Evolutionary conservation across 2,888 invertebrate species (phyloP).

Genomic region (Acronicta aceris): DNA sequence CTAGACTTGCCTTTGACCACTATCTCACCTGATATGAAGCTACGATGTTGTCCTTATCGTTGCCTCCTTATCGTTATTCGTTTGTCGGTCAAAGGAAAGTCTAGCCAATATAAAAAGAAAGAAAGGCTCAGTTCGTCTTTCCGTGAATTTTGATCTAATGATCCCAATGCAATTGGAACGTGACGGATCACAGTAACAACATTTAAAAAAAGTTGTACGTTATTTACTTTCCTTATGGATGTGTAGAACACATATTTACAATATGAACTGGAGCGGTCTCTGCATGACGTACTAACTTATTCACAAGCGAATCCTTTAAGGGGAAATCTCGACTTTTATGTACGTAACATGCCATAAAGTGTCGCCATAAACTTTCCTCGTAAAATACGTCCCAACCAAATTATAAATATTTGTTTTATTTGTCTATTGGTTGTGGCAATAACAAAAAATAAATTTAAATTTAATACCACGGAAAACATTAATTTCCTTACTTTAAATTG

Average conservation of each 20-base stretch:
- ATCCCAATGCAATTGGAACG: background rate
- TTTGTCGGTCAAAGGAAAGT: too few relatives aligned
- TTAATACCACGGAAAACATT: too few relatives aligned
- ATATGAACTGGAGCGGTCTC: constrained; percentile 44
- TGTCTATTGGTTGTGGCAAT: constrained; percentile 37
- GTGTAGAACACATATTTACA: constrained; percentile 41
- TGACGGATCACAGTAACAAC: background rate
- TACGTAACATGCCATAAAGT: constrained; percentile 85
- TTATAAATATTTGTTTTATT: constrained; percentile 81
- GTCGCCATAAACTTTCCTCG: constrained; percentile 76
- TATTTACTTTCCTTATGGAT: constrained; percentile 36
- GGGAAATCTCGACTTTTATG: constrained; percentile 86
- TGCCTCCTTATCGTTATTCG: too few relatives aligned
- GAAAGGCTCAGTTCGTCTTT: too few relatives aligned
- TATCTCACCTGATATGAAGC: too few relatives aligned
- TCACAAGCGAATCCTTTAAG: constrained; percentile 78
- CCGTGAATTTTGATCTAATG: too few relatives aligned
- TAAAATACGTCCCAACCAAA: constrained; percentile 81
- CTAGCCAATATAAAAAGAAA: too few relatives aligned
- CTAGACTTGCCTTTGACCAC: too few relatives aligned
- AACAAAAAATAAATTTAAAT: constrained; percentile 13
- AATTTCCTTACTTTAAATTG: too few relatives aligned
- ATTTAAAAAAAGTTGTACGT: constrained; percentile 19
- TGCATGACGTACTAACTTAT: constrained; percentile 79
- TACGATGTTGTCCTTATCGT: too few relatives aligned